Evolutionary conservation across 2,113 vertebrate species (phyloP), one percentile per base, ranked within the genome.

Genomic region (Neolamprologus toae): DNA sequence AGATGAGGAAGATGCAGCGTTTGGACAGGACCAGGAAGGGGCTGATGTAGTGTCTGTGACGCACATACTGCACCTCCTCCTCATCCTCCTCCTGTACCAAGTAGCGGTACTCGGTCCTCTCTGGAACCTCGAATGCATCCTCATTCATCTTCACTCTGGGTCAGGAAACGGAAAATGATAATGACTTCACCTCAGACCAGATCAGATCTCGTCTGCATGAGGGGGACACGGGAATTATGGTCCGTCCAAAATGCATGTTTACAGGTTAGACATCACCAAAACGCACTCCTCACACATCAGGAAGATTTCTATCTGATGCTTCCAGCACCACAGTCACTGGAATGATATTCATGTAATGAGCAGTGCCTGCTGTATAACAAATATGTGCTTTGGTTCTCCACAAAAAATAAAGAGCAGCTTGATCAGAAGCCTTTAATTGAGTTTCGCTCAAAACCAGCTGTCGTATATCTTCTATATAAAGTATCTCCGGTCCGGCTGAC

Each of bases 51-150:
- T 94, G 83, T 12, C 96, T 82, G 91, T 92, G 95, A 2, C 81
- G 93, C 4, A 90, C 94, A 14, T 95, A 97, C 88, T 93, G 96
- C 47, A 92, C 86, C 84, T 95, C 93, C 42, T 95, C 94, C 51
- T 95, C 95, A 0, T 86, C 94, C 13, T 96, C 96, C 8, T 96
- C 96, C 88, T 97, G 97, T 14, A 97, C 97, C 88, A 97, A 94
- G 90, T 97, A 97, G 4, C 94, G 96, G 89, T 97, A 97, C 95
- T 97, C 96, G 0, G 82, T 93, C 91, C 95, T 93, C 78, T 92
- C 95, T 1, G 93, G 87, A 86, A 95, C 95, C 88, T 96, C 96
- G 26, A 93, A 97, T 0, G 66, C 92, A 21, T 97, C 96, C 31
- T 97, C 96, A 88, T 86, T 95, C 97, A 97, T 97, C 91, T 91